Evolutionary conservation across 2,113 vertebrate genomes (phyloP).

Genomic region (Mionectes macconnelli): DNA sequence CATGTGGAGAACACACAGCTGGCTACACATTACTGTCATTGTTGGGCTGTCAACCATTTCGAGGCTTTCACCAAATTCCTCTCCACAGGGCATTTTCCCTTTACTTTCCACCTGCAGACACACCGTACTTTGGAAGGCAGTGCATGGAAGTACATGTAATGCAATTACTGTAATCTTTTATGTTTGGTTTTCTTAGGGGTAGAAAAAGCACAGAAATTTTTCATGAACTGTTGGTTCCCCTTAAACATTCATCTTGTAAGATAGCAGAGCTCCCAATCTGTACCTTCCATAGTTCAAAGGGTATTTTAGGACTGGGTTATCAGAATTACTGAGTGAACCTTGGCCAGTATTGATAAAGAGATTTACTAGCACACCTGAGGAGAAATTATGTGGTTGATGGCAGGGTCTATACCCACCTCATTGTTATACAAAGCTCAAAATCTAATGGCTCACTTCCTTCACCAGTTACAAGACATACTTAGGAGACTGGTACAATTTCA

Average conservation of each 20-base stretch:
- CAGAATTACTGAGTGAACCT: background rate
- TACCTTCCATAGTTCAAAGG: background rate
- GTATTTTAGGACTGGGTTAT: background rate
- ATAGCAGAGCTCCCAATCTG: background rate
- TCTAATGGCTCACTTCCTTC: background rate
- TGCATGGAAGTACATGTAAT: background rate
- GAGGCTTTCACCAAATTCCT: background rate
- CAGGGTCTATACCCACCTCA: background rate
- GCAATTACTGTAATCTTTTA: background rate
- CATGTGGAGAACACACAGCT: background rate
- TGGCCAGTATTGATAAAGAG: background rate
- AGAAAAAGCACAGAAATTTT: background rate
- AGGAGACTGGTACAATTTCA: background rate
- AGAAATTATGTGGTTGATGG: background rate
- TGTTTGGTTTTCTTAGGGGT: background rate
- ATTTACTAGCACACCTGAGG: background rate
- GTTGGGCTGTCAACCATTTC: slow-evolving; percentile 10
- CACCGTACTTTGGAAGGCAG: background rate
- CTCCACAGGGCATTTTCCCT: slow-evolving; percentile 3
- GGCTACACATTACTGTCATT: slow-evolving; percentile 8
- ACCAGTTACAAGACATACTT: background rate
- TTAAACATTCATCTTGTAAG: background rate
- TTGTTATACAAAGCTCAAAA: background rate
- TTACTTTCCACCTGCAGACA: background rate
- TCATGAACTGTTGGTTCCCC: background rate